Evolutionary conservation across 2,888 invertebrate genomes (phyloP).

Genomic region (Venusia cambrica): DNA sequence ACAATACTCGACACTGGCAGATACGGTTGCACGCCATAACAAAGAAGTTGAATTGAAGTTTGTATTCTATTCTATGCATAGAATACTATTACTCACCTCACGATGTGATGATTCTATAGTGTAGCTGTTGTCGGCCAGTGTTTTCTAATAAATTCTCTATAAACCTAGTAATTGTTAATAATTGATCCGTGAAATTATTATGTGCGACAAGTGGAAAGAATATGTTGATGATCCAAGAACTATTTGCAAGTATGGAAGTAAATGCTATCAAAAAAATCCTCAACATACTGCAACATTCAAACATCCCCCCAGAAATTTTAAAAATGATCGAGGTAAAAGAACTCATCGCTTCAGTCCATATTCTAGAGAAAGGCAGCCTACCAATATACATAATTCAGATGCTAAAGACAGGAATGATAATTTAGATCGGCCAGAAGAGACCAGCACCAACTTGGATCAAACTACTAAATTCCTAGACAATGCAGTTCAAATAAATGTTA

Average conservation of each 20-base stretch:
- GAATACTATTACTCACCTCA: no score
- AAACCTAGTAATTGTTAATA: no score
- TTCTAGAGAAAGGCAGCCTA: conserved; percentile 25
- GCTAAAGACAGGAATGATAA: conserved; percentile 1
- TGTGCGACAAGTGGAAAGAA: conserved; percentile 62
- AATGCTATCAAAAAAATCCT: conserved; percentile 92
- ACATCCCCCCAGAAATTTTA: conserved; percentile 82
- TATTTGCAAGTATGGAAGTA: conserved; percentile 87
- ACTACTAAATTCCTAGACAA: background rate
- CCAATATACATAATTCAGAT: background rate
- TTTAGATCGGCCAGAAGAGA: conserved; percentile 1
- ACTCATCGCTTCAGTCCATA: conserved; percentile 46
- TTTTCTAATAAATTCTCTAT: no score
- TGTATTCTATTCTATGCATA: no score
- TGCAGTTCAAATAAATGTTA: background rate
- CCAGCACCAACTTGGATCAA: conserved; percentile 3
- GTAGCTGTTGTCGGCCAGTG: no score
- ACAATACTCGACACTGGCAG: no score
- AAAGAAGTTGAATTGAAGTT: no score
- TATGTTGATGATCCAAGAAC: conserved; percentile 70
- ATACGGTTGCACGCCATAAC: no score
- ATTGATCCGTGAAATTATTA: no score
- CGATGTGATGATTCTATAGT: no score
- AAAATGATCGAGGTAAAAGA: conserved; percentile 34
- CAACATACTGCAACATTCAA: conserved; percentile 87